Evolutionary conservation across 1,140 invertebrate genomes (phyloP), one percentile per base, ranked within the genome.

Genomic region (Heliothis virescens): DNA sequence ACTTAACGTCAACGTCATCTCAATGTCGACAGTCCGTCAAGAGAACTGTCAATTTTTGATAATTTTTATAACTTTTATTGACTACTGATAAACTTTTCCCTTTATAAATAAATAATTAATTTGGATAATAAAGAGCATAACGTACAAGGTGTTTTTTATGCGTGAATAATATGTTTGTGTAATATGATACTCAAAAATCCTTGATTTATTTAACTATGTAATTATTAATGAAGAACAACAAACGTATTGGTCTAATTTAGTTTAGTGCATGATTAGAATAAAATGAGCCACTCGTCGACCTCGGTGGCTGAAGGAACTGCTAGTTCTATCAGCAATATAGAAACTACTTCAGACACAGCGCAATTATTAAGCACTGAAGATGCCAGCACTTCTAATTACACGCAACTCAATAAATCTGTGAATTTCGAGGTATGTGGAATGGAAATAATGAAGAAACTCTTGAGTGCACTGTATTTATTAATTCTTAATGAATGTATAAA

Each of bases 291-390:
- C 74, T 88, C 85, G 47, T 86, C 86, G 11, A 52, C 79, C 11
- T 75, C 83, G 67, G 77, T 79, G 26, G 83, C 77, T 29, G 85
- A 87, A 13, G 84, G 83, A 69, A 86, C 80, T 55, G 50, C 78
- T 29, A 87, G 80, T 82, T 65, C 74, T 15, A 53, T 76, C n/a
- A 76, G 74, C n/a, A 75, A 75, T 29, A 26, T 76, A n/a, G 88
- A 87, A 86, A 88, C 86, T 10, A 90, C 91, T 60, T 90, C 90
- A 12, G 92, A 94, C 77, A 93, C 92, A 29, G 92, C 87, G 10
- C 87, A 91, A 29, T 65, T 94, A 80, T 76, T 93, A 16, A 89
- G 79, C 78, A 88, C 89, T 87, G 90, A 92, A 69, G 88, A 89
- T 80, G 88, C 91, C 3, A 91, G 86, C 41, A 89, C 89, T 52